These are phyloP conservation scores for Rugalucina vietnamica DNA, from an alignment of 2,888 invertebrate species.

Conservation along the genomic window DNA sequence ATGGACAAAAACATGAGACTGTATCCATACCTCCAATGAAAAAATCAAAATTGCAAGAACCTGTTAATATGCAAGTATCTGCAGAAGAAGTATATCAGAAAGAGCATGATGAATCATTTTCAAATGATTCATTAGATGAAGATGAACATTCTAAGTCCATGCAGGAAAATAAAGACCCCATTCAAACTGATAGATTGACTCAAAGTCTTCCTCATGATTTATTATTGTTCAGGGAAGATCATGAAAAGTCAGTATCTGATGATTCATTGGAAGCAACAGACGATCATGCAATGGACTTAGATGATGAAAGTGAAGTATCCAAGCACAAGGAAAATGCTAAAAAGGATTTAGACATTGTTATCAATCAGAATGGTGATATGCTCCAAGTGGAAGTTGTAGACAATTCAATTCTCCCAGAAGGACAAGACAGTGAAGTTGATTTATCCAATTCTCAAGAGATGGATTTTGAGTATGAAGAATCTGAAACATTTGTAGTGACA, in stretches of 20 bases:
- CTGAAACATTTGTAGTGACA: background rate
- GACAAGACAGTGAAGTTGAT: background rate
- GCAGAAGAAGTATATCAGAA: background rate
- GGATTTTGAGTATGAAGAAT: background rate
- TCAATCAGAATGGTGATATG: background rate
- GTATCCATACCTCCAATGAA: conserved; percentile 16
- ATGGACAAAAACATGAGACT: background rate
- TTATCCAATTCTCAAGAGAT: background rate
- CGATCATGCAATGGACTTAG: background rate
- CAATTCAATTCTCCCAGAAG: background rate
- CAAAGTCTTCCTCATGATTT: conserved; percentile 51
- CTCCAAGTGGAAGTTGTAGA: background rate
- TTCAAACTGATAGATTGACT: conserved; percentile 2
- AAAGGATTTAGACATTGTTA: background rate
- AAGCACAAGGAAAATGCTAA: background rate
- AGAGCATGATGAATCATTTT: conserved; percentile 28
- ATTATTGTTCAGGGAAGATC: background rate
- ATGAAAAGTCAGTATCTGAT: conserved; percentile 36
- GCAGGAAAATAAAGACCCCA: conserved; percentile 38
- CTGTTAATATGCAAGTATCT: conserved; percentile 3
- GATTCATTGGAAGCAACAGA: conserved; percentile 30
- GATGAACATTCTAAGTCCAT: conserved; percentile 57
- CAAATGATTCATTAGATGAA: conserved; percentile 56
- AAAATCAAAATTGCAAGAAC: no score
- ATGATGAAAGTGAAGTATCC: background rate